phyloP scores from a whole-genome alignment of 2,113 vertebrate species.

The Podarcis raffonei region DNA sequence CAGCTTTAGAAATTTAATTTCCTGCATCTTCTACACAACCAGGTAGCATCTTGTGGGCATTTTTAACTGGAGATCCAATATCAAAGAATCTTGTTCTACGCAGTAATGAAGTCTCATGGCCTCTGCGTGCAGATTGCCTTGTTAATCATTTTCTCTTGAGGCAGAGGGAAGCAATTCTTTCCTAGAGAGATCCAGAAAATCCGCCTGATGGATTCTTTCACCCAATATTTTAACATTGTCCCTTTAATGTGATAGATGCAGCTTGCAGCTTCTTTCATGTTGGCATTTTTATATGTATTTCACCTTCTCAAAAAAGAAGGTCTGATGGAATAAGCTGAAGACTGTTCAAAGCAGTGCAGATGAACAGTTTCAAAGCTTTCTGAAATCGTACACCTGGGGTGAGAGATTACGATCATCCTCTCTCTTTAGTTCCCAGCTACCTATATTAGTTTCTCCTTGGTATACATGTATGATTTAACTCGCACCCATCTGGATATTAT shows the following conservation, averaged over 20 bases:
- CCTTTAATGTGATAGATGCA: slow-evolving; percentile 55
- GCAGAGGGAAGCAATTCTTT: slow-evolving; percentile 19
- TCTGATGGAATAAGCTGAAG: slow-evolving; percentile 30
- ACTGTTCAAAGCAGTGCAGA: slow-evolving; percentile 21
- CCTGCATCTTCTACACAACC: neutral
- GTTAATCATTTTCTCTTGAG: slow-evolving; percentile 37
- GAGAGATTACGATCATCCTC: slow-evolving; percentile 40
- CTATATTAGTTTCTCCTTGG: neutral
- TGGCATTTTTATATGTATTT: neutral
- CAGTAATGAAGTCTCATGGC: slow-evolving; percentile 21
- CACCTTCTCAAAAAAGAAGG: slow-evolving; percentile 13
- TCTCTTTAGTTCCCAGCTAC: neutral
- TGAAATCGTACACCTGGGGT: slow-evolving; percentile 29
- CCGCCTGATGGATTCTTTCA: slow-evolving; percentile 17
- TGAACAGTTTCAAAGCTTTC: slow-evolving; percentile 41
- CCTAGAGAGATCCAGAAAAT: slow-evolving; percentile 31
- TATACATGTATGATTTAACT: neutral
- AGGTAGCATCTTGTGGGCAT: neutral
- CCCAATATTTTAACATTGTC: slow-evolving; percentile 24
- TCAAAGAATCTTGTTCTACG: slow-evolving; percentile 26
- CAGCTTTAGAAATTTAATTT: slow-evolving; percentile 20
- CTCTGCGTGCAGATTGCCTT: neutral
- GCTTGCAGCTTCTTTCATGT: slow-evolving; percentile 44
- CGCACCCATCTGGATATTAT: neutral
- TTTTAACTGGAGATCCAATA: slow-evolving; percentile 6